Evolutionary conservation across 2,113 vertebrate genomes (phyloP).

Genomic region (Hydrolagus affinis): DNA sequence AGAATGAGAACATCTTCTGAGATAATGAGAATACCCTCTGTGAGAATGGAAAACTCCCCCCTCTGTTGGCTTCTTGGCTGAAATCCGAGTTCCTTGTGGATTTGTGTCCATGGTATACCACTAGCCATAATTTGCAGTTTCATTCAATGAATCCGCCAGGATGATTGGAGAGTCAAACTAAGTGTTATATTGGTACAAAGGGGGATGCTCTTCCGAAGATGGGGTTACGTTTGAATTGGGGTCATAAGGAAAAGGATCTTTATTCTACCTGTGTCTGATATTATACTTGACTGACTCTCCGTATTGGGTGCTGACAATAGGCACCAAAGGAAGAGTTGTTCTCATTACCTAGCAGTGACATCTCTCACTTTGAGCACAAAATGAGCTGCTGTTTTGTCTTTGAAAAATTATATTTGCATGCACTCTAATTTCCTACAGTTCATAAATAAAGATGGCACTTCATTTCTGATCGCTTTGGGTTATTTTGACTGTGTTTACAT

Average conservation of each 20-base stretch:
- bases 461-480: not conserved
- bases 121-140: too few relatives aligned
- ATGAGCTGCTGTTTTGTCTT: too few relatives aligned
- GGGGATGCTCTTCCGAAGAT: not conserved
- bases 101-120: too few relatives aligned
- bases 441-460: not conserved
- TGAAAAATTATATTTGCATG: not conserved
- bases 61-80: too few relatives aligned
- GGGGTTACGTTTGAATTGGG: not conserved
- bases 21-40: too few relatives aligned
- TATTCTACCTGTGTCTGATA: not conserved
- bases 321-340: not conserved
- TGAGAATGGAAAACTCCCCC: too few relatives aligned
- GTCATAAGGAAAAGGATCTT: not conserved
- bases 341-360: not conserved
- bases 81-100: too few relatives aligned
- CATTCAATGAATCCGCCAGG: not conserved
- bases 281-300: not conserved
- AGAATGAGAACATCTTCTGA: too few relatives aligned
- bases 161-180: not conserved
- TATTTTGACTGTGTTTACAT: constrained; percentile 7
- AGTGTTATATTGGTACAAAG: not conserved
- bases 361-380: not conserved
- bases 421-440: not conserved
- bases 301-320: not conserved